Evolutionary conservation across 2,113 vertebrate genomes (phyloP).

Genomic region (Shinisaurus crocodilurus): DNA sequence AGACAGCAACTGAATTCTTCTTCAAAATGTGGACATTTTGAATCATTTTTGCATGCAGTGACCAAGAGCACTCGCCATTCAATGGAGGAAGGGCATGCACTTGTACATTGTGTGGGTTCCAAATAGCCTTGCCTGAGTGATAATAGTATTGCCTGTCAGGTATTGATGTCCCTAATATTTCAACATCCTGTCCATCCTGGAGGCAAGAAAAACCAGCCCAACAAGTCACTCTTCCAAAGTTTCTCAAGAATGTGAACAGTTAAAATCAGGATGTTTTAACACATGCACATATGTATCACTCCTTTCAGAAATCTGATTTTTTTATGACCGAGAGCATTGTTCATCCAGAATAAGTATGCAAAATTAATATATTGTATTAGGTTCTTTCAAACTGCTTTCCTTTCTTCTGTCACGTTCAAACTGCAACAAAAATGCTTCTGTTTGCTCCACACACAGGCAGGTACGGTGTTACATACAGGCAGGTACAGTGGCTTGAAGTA

Average conservation of each 20-base stretch:
- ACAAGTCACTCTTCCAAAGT: slow-evolving; percentile 40
- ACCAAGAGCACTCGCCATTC: not conserved
- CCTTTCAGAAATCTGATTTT: not conserved
- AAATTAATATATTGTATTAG: not conserved
- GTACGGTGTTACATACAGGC: not conserved
- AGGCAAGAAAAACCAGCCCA: slow-evolving; percentile 54
- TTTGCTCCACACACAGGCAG: not conserved
- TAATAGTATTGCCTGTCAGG: not conserved
- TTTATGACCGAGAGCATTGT: not conserved
- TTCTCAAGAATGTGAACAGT: not conserved
- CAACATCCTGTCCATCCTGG: slow-evolving; percentile 22
- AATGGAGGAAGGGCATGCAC: not conserved
- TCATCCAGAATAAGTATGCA: not conserved
- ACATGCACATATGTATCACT: too few species aligned
- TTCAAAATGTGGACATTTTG: not conserved
- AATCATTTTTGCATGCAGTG: too few species aligned
- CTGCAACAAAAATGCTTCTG: not conserved
- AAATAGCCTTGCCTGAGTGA: not conserved
- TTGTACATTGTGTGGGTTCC: not conserved
- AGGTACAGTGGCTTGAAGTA: not conserved
- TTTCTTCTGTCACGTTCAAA: not conserved
- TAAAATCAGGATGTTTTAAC: not conserved
- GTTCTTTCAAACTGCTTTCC: not conserved
- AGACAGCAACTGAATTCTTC: not conserved
- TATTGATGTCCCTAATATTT: rapidly evolving